Conservation (phyloP, 2,797 vertebrate species). For the Sebastes cheni region DNA sequence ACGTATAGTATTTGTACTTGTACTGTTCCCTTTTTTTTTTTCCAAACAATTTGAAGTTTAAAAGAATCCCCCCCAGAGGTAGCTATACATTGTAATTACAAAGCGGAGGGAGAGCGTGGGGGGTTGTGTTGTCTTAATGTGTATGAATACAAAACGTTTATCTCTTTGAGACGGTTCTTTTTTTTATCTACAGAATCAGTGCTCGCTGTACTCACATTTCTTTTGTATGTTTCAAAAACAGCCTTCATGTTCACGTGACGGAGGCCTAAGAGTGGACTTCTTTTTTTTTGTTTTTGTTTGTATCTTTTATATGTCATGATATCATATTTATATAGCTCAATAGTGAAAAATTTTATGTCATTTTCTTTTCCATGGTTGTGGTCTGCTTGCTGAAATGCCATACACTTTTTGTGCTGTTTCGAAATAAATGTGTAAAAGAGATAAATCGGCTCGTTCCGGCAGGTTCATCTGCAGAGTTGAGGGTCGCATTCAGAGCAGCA, state of each 20-base stretch:
- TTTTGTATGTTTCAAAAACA: conserved; percentile 72
- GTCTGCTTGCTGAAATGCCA: conserved; percentile 86
- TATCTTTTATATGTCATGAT: conserved; percentile 80
- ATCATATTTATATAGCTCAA: conserved; percentile 83
- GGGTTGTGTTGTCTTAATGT: conserved; percentile 76
- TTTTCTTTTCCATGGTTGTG: conserved; percentile 80
- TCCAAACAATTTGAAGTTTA: conserved; percentile 62
- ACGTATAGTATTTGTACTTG: conserved; percentile 82
- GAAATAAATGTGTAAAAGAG: conserved; percentile 84
- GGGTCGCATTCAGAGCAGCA: not conserved
- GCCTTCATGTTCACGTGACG: conserved; percentile 57
- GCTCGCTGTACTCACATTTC: conserved; percentile 77
- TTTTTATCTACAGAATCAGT: conserved; percentile 76
- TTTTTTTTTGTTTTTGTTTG: conserved; percentile 54
- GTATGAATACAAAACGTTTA: conserved; percentile 75
- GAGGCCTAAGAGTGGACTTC: conserved; percentile 59
- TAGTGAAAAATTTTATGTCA: conserved; percentile 77
- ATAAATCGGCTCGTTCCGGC: not conserved
- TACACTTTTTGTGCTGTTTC: conserved; percentile 83
- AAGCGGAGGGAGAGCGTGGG: conserved; percentile 54
- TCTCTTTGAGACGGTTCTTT: conserved; percentile 72
- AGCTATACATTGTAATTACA: conserved; percentile 73
- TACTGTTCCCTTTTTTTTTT: conserved; percentile 61
- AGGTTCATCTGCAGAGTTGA: conserved; percentile 4
- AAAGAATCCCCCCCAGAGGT: conserved; percentile 54